Conservation (phyloP, 92 coral and sea anemone genomes). For the Scolanthus callimorphus region DNA sequence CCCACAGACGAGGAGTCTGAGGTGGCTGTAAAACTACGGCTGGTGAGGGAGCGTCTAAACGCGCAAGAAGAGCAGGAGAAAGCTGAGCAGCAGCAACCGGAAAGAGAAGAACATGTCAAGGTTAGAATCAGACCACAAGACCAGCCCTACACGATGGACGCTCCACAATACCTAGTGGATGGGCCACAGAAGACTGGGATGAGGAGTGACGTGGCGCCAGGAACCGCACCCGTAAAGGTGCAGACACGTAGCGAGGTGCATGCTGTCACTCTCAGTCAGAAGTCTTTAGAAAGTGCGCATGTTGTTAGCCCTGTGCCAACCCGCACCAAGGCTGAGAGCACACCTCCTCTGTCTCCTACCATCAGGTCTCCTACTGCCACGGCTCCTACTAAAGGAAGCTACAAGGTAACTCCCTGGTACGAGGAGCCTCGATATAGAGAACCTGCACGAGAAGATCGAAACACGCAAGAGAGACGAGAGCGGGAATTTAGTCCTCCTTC, state of each 20-base stretch:
- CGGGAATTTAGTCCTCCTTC: too few species aligned
- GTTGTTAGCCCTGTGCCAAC: constrained; percentile 14
- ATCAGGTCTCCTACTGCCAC: constrained; percentile 1
- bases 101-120: not conserved
- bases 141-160: too few species aligned
- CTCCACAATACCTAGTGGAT: too few species aligned
- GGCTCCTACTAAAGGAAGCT: constrained; percentile 5
- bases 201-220: not conserved
- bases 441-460: not conserved
- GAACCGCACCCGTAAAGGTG: constrained; percentile 10
- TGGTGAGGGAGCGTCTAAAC: not conserved
- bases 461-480: too few species aligned
- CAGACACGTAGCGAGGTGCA: constrained; percentile 10
- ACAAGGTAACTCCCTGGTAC: constrained; percentile 22
- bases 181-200: not conserved
- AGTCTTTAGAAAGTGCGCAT: constrained; percentile 18
- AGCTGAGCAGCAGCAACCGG: not conserved
- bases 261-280: constrained; percentile 12
- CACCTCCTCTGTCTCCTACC: constrained; percentile 26
- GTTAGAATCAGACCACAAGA: too few species aligned
- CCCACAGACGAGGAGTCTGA: constrained; percentile 15
- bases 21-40: constrained; percentile 9
- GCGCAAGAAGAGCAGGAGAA: not conserved
- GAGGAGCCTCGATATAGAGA: not conserved
- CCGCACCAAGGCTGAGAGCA: constrained; percentile 24